Evolutionary conservation across 2,888 invertebrate species (phyloP), one percentile per base, ranked within the genome.

Genomic region (Hydroisotoma schaefferi): DNA sequence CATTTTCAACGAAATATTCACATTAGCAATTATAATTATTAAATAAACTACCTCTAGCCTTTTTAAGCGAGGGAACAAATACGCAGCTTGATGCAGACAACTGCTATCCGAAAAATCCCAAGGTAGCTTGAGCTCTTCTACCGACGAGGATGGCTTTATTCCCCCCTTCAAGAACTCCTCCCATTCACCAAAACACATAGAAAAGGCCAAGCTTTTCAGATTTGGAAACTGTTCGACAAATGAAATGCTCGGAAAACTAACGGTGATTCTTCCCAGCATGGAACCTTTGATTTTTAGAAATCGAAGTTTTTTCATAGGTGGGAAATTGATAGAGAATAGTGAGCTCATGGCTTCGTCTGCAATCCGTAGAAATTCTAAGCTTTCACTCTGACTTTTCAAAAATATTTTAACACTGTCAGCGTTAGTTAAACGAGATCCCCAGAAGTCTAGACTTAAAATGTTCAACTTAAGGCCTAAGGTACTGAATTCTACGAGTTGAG

Each of bases 301-400:
- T 18, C 57, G 57, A 18, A 68, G 27, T 20, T 53, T 37, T 20
- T 61, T 55, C 59, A 68, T 59, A 3, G 61, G 48, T 6, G 68
- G 68, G 56, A 68, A 68, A 12, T 63, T 54, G 10, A 68, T 60
- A 5, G 38, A 52, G 23, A 59, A 62, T 2, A 55, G 38, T 1
- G 65, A 63, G 28, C 62, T 68, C 68, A 66, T 66, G 8, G 68
- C 62, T 22, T 53, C 57, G 28, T 68, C 68, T n/a, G 61, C 51
- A 25, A 68, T 59, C 51, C 62, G 61, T 3, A 65, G 46, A 15
- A 57, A 38, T 28, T 62, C 46, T 20, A 68, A 27, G 2, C 49
- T 28, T 12, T n/a, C 38, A 28, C 63, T 66, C 29, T 68, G 68
- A 44, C 58, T 66, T 8, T 46, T 51, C 1, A 68, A 43, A 28